Percentiles rank a stretch among this genome's conserved stretches.
phyloP scores from a whole-genome alignment of 2,797 vertebrate genomes.

The Takifugu ocellatus region DNA sequence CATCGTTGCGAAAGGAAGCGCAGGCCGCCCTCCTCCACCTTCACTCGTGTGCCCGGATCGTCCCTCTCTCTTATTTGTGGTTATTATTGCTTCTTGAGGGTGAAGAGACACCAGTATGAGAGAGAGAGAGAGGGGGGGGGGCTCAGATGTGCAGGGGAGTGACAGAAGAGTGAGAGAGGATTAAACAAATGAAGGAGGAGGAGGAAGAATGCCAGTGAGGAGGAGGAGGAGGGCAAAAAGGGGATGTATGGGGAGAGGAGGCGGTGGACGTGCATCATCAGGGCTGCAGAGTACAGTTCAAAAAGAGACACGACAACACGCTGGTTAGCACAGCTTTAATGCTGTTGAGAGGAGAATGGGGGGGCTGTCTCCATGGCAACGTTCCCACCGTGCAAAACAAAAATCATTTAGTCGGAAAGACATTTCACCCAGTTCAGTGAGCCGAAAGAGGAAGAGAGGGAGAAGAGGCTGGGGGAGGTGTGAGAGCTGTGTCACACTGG shows the following conservation, averaged over 20 bases:
- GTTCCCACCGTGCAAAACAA: conserved; percentile 73
- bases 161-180: conserved; percentile 38
- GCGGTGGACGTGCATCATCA: conserved; percentile 46
- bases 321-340: conserved; percentile 59
- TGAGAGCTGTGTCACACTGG: conserved; percentile 37
- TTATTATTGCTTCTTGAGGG: conserved; percentile 36
- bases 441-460: conserved; percentile 65
- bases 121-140: conserved; percentile 23
- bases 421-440: conserved; percentile 79
- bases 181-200: conserved; percentile 48
- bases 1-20: conserved; percentile 48
- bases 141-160: conserved; percentile 31
- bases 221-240: conserved; percentile 35
- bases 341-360: conserved; percentile 30
- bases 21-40: conserved; percentile 17
- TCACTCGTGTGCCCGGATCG: conserved; percentile 15
- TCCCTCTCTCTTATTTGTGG: conserved; percentile 25
- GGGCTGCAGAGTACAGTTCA: conserved; percentile 54
- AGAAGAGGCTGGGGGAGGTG: not conserved
- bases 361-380: conserved; percentile 78
- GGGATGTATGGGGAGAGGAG: conserved; percentile 50
- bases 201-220: conserved; percentile 36
- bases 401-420: conserved; percentile 78
- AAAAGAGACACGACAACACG: conserved; percentile 25
- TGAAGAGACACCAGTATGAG: conserved; percentile 26